Conservation (phyloP, 2,888 invertebrate genomes). For the Polydrusus pterygomalis region DNA sequence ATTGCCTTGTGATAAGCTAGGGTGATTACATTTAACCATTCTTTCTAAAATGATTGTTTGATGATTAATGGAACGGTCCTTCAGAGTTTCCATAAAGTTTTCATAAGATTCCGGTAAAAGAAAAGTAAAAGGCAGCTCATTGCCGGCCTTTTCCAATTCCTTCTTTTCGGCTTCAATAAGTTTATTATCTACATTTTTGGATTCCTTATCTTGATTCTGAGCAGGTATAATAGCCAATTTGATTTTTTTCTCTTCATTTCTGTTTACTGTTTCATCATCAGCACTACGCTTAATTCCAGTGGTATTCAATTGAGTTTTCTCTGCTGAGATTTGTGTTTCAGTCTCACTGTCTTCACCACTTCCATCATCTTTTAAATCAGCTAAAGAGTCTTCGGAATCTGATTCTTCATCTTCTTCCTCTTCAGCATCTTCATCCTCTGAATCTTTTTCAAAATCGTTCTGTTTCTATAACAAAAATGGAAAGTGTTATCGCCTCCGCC, state of each 20-base stretch:
- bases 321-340: slow-evolving; percentile 45
- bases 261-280: slow-evolving; percentile 59
- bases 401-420: slow-evolving; percentile 61
- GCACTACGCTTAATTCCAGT: slow-evolving; percentile 61
- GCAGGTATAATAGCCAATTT: not conserved
- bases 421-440: slow-evolving; percentile 56
- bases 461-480: slow-evolving; percentile 62
- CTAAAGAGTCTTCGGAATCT: slow-evolving; percentile 69
- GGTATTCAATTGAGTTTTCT: not conserved
- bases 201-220: not conserved
- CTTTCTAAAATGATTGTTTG: slow-evolving; percentile 84
- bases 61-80: slow-evolving; percentile 77
- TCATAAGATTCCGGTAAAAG: slow-evolving; percentile 79
- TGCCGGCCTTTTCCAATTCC: slow-evolving; percentile 44
- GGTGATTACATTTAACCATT: slow-evolving; percentile 92
- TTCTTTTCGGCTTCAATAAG: slow-evolving; percentile 26
- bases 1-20: slow-evolving; percentile 85
- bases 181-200: slow-evolving; percentile 50
- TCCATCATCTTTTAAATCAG: slow-evolving; percentile 72
- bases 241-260: slow-evolving; percentile 17
- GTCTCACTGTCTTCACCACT: slow-evolving; percentile 69
- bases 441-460: slow-evolving; percentile 57
- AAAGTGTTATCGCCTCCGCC: not conserved
- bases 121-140: slow-evolving; percentile 77
- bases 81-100: slow-evolving; percentile 77